Evolutionary conservation across 2,888 invertebrate genomes (phyloP), one percentile per base, ranked within the genome.

Genomic region (Enchytraeus crypticus): DNA sequence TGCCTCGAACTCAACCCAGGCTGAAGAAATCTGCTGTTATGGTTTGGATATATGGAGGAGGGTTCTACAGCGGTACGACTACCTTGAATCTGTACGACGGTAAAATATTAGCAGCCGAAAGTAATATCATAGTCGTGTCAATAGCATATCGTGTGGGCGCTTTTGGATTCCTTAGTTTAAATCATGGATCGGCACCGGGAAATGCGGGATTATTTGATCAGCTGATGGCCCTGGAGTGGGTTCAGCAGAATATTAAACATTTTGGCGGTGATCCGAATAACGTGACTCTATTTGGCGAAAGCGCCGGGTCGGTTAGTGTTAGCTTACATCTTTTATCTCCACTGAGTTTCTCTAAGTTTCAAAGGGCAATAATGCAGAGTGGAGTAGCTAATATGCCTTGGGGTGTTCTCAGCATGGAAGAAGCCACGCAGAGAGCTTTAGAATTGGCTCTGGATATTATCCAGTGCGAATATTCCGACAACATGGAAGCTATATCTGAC

Each of bases 191-290:
- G 72, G 90, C 89, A 38, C 84, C 88, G 0, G 93, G 95, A 1
- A 95, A 95, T 78, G 88, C 92, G 56, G 96, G 95, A 21, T 82
- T 96, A 74, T 92, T 91, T 81, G 95, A 96, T 80, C 95, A 96
- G 79, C 83, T 90, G 73, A 88, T 93, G 88, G 93, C 92, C 21
- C 83, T 93, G 26, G 75, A 79, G 60, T 81, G 81, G 81, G 73
- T 78, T 1, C 71, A 77, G 62, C 66, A 73, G 23, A 77, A 79
- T 65, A 78, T 78, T 46, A 67, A 70, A 27, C 61, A 70, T 60
- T 66, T 66, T 46, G 77, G 77, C 26, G 92, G 92, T 2, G 90
- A 92, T 78, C 88, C 90, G n/a, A 85, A 89, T 71, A 91, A 91
- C 74, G 86, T 93, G 57, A 93, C 95, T 87, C 81, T 96, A 54